Evolutionary conservation across 2,113 vertebrate genomes (phyloP), one percentile per base, ranked within the genome.

Genomic region (sheep (Ovis aries)): DNA sequence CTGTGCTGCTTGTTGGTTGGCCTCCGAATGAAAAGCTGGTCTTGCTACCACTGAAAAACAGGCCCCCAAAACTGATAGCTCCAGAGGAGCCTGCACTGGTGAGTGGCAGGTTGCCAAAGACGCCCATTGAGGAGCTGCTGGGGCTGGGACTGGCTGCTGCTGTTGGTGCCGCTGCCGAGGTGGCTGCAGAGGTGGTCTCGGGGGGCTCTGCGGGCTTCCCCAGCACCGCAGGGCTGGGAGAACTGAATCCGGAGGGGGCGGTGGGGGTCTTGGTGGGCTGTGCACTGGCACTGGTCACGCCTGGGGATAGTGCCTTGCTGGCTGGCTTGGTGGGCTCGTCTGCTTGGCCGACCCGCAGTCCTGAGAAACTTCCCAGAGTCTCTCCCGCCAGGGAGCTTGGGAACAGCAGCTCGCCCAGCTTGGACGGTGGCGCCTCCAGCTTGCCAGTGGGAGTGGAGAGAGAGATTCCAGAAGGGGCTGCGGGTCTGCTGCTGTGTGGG

Each of bases 281-380:
- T 0, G 82, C 31, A 55, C 98, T 85, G 0, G 96, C 21, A 53
- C 97, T 88, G 0, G 96, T 4, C 12, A 17, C 87, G 48, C 80
- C 96, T 2, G 89, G 25, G 16, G 98, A 12, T 0, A 98, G 85
- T 43, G 98, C 80, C 62, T 99, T 98, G 94, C 98, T 81, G 62
- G 93, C 62, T 8, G 98, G 97, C 95, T 99, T 99, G 5, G 98
- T 11, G 8, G 98, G 98, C 29, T 99, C 99, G 11, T 99, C 99
- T 8, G 98, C 99, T 62, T 99, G 99, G 89, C 99, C 99, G 4
- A 99, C 99, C 1, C 99, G 98, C 1, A 99, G 98, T 7, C 99
- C 99, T 1, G 99, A 99, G 92, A 99, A 99, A 92, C 99, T 99
- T 14, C 99, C 99, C 1, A 99, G 99, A 0, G 99, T 99, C 98